These are phyloP conservation scores for Octodon degus DNA, from an alignment of 2,113 vertebrate genomes.

Conservation along the genomic window DNA sequence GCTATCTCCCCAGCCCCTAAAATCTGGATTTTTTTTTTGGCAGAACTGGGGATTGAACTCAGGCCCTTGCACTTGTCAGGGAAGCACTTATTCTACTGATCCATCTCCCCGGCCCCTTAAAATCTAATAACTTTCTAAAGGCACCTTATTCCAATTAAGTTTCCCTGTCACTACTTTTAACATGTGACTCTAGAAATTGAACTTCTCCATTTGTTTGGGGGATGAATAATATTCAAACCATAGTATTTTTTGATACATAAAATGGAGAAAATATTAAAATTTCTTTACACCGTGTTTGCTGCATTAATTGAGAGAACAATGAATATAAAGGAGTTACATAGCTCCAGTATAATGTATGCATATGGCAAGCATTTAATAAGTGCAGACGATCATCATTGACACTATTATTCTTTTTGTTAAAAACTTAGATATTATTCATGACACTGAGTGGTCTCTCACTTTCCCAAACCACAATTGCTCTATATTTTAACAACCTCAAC, in stretches of 20 bases:
- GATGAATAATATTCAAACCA: not conserved
- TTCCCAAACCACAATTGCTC: not conserved
- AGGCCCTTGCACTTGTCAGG: too few relatives aligned
- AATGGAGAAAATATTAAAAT: constrained; percentile 44
- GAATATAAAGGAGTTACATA: not conserved
- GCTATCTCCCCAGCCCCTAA: too few relatives aligned
- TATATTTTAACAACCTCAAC: not conserved
- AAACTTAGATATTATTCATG: constrained; percentile 13
- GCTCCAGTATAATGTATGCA: not conserved
- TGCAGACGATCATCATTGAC: not conserved
- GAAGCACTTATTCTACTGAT: too few relatives aligned
- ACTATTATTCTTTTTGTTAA: constrained; percentile 40
- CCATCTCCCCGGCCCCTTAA: too few relatives aligned
- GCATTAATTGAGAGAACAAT: constrained; percentile 28
- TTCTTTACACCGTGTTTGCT: not conserved
- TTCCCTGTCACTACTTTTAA: not conserved
- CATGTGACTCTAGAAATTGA: not conserved
- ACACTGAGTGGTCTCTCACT: not conserved
- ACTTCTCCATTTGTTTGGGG: not conserved
- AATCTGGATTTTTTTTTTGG: too few relatives aligned
- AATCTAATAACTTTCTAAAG: not conserved
- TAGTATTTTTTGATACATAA: constrained; percentile 11
- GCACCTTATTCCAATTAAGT: not conserved
- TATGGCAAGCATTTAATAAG: not conserved
- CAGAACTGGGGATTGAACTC: too few relatives aligned